Base-by-base conservation (phyloP, 2,113 vertebrate genomes). In the Corvus hawaiiensis region DNA sequence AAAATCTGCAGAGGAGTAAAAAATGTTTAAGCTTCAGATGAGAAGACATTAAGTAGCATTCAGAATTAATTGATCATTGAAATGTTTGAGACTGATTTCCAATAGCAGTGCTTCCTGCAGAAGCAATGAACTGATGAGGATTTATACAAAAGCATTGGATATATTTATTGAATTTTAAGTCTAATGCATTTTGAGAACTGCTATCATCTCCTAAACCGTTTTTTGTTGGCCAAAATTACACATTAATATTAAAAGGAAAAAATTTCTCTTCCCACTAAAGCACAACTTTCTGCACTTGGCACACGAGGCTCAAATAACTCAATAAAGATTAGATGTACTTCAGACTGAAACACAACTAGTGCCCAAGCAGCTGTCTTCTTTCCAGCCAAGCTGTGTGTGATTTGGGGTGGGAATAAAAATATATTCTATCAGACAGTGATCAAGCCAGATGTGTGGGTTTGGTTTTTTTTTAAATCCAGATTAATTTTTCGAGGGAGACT, bases 311-410 rank as follows among this genome's bases (percentile, higher is more conserved):
- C 92, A 88, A 86, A 84, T 96, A 95, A 91, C 90, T 97, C 91
- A 55, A 71, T 93, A 90, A 94, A 96, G 94, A 96, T 94, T 96
- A 96, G 91, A 96, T 88, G 92, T 96, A 68, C 93, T 94, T 95
- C 44, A 41, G 46, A 83, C 76, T 88, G 72, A 94, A 95, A n/a
- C 64, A 84, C 52, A 27, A 9, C 64, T 24, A 21, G 85, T 94
- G 88, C 93, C 92, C 88, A 86, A 84, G 82, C 96, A 94, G 88
- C 92, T 95, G 90, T 94, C 56, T 55, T 84, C 85, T 84, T 90
- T 84, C 76, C 88, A 93, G 79, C 13, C 87, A 95, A 94, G 83
- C 90, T 92, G 92, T 46, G 44, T 74, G 73, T 81, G 90, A 96
- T 96, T 83, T 91, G 82, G 71, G 78, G 27, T 80, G 63, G 78